These are phyloP conservation scores for Dicaeum eximium DNA, from an alignment of 2,113 vertebrate species.

Conservation along the genomic window DNA sequence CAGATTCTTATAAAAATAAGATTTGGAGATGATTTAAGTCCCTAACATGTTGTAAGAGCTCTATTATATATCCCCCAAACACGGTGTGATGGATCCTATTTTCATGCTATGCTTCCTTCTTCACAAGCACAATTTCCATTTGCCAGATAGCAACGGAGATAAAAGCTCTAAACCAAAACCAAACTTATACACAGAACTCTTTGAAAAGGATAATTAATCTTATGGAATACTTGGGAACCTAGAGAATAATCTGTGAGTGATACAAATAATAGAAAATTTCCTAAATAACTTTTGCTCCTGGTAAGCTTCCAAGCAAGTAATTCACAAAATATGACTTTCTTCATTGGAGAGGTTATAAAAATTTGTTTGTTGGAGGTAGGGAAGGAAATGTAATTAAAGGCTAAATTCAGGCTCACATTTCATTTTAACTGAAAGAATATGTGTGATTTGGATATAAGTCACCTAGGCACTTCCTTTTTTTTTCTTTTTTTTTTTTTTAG, in stretches of 20 bases:
- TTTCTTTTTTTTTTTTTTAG: not conserved
- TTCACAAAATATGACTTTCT: conserved; percentile 74
- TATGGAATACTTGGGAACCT: not conserved
- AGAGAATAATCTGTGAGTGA: conserved; percentile 42
- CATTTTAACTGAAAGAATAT: conserved; percentile 76
- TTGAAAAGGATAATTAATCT: conserved; percentile 22
- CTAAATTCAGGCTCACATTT: conserved; percentile 76
- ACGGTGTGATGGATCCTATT: not conserved
- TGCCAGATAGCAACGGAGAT: conserved; percentile 26
- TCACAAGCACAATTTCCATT: conserved; percentile 44
- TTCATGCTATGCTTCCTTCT: conserved; percentile 30
- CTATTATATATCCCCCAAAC: conserved; percentile 7
- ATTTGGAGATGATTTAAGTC: conserved; percentile 6
- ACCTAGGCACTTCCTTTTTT: conserved; percentile 73
- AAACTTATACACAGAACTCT: not conserved
- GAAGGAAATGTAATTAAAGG: conserved; percentile 80
- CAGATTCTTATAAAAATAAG: conserved; percentile 41
- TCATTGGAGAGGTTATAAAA: conserved; percentile 71
- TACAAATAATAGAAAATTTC: conserved; percentile 72
- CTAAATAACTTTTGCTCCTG: conserved; percentile 62
- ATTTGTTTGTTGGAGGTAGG: conserved; percentile 77
- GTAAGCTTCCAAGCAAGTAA: conserved; percentile 68
- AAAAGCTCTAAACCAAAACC: conserved; percentile 37
- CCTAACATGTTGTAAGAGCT: conserved; percentile 22
- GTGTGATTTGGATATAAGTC: conserved; percentile 77